phyloP scores from a whole-genome alignment of 1,140 invertebrate species.

The Grapholita molesta region DNA sequence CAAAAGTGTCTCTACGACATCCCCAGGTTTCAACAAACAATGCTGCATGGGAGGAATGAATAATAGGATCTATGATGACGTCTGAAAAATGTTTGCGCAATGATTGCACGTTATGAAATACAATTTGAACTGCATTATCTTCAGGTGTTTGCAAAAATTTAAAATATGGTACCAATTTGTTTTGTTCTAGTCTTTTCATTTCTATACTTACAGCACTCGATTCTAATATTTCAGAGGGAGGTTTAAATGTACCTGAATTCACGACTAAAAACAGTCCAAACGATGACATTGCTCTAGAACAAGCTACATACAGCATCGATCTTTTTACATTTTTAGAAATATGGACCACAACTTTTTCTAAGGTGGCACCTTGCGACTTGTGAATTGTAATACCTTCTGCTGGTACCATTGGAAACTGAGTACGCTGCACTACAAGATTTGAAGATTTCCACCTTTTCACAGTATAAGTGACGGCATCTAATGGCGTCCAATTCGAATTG shows the following conservation, averaged over 20 bases:
- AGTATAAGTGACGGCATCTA: neutral
- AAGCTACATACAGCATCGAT: constrained; percentile 12
- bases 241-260: neutral
- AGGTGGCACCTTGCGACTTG: constrained; percentile 17
- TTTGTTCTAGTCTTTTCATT: no score
- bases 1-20: no score
- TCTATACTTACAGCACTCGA: no score
- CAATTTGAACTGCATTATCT: no score
- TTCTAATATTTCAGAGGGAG: no score
- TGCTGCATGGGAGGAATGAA: no score
- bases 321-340: neutral
- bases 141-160: no score
- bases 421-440: neutral
- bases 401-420: neutral
- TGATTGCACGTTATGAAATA: no score
- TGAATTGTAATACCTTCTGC: constrained; percentile 19
- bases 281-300: constrained; percentile 12
- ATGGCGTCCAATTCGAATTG: neutral
- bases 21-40: no score
- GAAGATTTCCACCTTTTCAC: neutral
- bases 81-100: no score
- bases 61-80: no score
- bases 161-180: no score
- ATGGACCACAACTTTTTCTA: constrained; percentile 19
- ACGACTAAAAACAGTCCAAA: neutral